A percentile compares a stretch with the other conserved stretches of the same genome.
These are phyloP conservation scores for Antheraea pernyi DNA, from an alignment of 1,140 invertebrate genomes.

Conservation along the genomic window DNA sequence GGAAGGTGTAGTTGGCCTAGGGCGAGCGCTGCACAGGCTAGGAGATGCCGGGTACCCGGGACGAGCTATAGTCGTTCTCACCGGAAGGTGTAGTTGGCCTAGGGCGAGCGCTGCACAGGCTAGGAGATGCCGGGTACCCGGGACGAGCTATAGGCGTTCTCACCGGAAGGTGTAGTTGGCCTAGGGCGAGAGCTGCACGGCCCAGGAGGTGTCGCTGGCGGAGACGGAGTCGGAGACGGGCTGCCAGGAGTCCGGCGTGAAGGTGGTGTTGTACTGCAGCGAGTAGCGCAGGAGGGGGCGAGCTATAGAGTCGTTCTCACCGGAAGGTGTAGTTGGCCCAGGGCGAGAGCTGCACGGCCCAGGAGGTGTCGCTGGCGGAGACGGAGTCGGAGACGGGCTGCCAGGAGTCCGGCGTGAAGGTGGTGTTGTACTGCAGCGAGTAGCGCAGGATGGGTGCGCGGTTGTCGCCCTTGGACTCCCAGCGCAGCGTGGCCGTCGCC, in stretches of 20 bases:
- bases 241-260: conserved; percentile 96
- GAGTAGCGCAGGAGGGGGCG: conserved; percentile 88
- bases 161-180: conserved; percentile 30
- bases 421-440: conserved; percentile 96
- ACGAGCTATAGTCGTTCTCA: conserved; percentile 83
- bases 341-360: conserved; percentile 89
- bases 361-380: conserved; percentile 89
- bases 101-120: conserved; percentile 90
- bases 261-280: conserved; percentile 96
- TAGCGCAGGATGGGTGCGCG: conserved; percentile 95
- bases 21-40: conserved; percentile 90
- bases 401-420: conserved; percentile 96
- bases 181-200: conserved; percentile 92
- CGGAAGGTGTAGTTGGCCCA: conserved; percentile 99
- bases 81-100: conserved; percentile 91
- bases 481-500: conserved; percentile 87
- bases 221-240: conserved; percentile 72
- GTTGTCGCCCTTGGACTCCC: conserved; percentile 95
- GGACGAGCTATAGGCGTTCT: too few species aligned
- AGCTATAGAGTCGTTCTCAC: not conserved
- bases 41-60: conserved; percentile 83
- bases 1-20: conserved; percentile 98
- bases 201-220: conserved; percentile 77
- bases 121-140: conserved; percentile 82
- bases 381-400: conserved; percentile 87